Evolutionary conservation across 2,113 vertebrate species (phyloP).

Genomic region (Thryonomys swinderianus): DNA sequence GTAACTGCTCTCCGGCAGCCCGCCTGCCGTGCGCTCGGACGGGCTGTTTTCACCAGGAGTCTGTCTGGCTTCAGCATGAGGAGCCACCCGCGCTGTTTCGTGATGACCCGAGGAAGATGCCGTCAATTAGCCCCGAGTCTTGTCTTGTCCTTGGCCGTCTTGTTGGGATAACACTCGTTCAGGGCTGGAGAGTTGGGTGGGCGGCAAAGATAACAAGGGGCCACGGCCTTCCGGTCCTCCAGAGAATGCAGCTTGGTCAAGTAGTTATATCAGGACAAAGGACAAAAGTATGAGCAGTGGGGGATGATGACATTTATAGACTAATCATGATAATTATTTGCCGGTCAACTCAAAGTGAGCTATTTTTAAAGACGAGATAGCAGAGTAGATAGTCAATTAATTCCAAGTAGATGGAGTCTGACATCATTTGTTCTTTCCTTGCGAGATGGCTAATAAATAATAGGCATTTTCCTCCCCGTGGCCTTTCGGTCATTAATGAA

Average conservation of each 20-base stretch:
- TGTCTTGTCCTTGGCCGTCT: background rate
- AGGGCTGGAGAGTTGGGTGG: background rate
- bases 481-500: background rate
- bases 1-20: too few species aligned
- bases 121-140: background rate
- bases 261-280: background rate
- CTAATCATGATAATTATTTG: slow-evolving; percentile 35
- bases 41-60: slow-evolving; percentile 44
- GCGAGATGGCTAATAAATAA: slow-evolving; percentile 17
- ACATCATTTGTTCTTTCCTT: slow-evolving; percentile 2
- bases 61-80: background rate
- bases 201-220: background rate
- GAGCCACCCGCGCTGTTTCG: background rate
- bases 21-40: too few species aligned
- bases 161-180: background rate
- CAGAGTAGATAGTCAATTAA: background rate
- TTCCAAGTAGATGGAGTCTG: background rate
- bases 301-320: background rate
- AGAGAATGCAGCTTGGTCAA: background rate
- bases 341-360: background rate
- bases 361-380: background rate
- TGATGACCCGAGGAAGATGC: background rate
- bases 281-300: background rate
- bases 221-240: background rate
- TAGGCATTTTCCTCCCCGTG: background rate